Evolutionary conservation across 30 jellyfish, hydroid and myxozoan genomes (phyloP).

Genomic region (Morbakka virulenta): DNA sequence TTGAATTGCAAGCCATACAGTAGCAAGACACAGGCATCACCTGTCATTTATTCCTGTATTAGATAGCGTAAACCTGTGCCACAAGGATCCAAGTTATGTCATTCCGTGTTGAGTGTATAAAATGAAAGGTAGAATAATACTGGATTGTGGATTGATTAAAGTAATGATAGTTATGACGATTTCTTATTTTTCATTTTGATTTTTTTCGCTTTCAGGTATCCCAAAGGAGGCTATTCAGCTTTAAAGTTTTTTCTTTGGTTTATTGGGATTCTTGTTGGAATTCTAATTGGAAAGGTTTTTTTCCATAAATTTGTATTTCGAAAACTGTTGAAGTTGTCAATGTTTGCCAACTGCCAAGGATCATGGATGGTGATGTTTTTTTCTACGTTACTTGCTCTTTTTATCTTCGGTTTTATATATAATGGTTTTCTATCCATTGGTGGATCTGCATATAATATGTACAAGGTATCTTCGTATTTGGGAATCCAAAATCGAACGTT

Average conservation of each 20-base stretch:
- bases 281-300: slow-evolving; percentile 69
- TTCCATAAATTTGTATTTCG: slow-evolving; percentile 65
- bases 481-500: slow-evolving; percentile 67
- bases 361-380: slow-evolving; percentile 90
- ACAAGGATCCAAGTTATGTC: no score
- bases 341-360: slow-evolving; percentile 83
- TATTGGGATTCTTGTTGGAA: slow-evolving; percentile 58
- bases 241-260: slow-evolving; percentile 69
- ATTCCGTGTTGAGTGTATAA: no score
- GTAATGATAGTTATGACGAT: no score
- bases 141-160: no score
- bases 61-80: no score
- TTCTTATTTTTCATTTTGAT: no score
- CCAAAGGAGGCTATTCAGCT: slow-evolving; percentile 72
- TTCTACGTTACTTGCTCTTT: slow-evolving; percentile 40
- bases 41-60: no score
- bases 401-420: slow-evolving; percentile 67
- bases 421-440: slow-evolving; percentile 72
- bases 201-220: slow-evolving; percentile 49
- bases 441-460: slow-evolving; percentile 32
- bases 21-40: no score
- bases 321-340: slow-evolving; percentile 49
- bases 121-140: no score
- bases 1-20: no score
- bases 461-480: slow-evolving; percentile 66